Conservation (phyloP, 2,888 invertebrate genomes). For the Achlya flavicornis region DNA sequence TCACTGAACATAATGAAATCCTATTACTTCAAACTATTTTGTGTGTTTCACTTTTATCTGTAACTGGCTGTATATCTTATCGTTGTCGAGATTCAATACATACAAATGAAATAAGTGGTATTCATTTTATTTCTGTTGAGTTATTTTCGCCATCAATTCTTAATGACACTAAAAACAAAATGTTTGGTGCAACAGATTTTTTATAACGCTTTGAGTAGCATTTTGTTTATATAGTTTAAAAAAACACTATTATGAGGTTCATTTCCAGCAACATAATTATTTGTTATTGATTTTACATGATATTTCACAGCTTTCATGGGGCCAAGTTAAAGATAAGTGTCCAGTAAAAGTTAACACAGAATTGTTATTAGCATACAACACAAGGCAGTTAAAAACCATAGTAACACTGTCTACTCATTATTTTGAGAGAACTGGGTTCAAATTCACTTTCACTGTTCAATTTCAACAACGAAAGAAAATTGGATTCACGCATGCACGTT, state of each 20-base stretch:
- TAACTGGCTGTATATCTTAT: neutral
- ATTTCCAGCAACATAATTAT: neutral
- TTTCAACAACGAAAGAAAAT: conserved; percentile 15
- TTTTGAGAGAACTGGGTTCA: conserved; percentile 38
- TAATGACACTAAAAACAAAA: neutral
- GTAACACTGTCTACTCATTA: conserved; percentile 34
- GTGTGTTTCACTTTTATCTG: conserved; percentile 5
- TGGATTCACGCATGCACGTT: conserved; percentile 24
- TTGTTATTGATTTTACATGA: no score
- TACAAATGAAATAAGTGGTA: conserved; percentile 18
- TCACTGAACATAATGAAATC: conserved; percentile 44
- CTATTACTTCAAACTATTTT: conserved; percentile 9
- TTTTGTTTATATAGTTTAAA: neutral
- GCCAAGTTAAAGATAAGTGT: neutral
- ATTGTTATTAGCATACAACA: conserved; percentile 24
- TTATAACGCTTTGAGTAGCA: neutral
- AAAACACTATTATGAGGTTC: neutral
- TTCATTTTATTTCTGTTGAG: neutral
- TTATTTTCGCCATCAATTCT: neutral
- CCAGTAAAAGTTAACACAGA: neutral
- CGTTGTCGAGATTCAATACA: neutral
- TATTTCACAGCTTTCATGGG: no score
- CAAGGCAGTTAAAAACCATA: conserved; percentile 24
- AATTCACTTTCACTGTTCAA: conserved; percentile 44
- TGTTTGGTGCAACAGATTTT: neutral